phyloP scores from a whole-genome alignment of 2,113 vertebrate genomes.

The Anoplopoma fimbria region DNA sequence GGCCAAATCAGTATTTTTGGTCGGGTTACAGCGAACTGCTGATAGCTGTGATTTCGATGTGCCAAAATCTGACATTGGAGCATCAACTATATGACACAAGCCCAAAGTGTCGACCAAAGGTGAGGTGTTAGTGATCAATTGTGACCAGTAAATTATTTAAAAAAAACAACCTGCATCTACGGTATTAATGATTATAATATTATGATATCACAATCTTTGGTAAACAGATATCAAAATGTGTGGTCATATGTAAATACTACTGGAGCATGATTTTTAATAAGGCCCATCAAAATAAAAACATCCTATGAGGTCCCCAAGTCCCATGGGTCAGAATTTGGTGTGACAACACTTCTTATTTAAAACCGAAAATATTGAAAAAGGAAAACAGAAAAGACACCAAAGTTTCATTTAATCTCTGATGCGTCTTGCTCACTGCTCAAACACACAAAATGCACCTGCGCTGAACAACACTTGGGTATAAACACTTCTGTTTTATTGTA shows the following conservation, averaged over 20 bases:
- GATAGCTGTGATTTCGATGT: no score
- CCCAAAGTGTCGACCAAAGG: not conserved
- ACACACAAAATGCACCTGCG: not conserved
- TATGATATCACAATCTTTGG: no score
- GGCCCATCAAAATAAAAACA: not conserved
- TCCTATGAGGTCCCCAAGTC: not conserved
- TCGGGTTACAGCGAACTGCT: no score
- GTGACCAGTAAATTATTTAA: not conserved
- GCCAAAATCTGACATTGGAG: not conserved
- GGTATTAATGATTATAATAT: no score
- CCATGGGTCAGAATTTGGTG: not conserved
- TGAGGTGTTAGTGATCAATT: not conserved
- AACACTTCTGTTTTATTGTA: slow-evolving; percentile 78
- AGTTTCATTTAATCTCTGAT: not conserved
- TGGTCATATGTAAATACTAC: not conserved
- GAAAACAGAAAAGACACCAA: not conserved
- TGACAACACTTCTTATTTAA: not conserved
- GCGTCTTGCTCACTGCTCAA: not conserved
- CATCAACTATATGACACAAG: not conserved
- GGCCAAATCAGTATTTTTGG: no score
- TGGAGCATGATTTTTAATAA: not conserved
- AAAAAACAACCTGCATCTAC: not conserved
- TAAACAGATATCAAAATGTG: not conserved
- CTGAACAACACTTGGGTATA: slow-evolving; percentile 54
- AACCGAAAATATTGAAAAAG: not conserved